A percentile compares a stretch with the other conserved stretches of the same genome.
Evolutionary conservation across 2,888 invertebrate genomes (phyloP).

Genomic region (Nephrotoma flavescens): DNA sequence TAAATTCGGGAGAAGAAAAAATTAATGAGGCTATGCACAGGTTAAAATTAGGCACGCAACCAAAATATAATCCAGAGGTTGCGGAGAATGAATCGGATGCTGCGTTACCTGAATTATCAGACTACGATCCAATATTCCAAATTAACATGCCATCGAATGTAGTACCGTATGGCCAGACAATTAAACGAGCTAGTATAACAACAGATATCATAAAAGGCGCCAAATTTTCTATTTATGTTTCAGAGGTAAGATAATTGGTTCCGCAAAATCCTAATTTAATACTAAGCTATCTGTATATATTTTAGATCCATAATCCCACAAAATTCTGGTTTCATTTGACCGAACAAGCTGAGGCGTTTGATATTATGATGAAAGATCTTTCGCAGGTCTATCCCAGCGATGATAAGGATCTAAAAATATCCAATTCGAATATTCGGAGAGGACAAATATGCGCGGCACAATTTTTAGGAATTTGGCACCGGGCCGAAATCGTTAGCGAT

Average conservation of each 20-base stretch:
- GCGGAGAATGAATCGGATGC: neutral
- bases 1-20: neutral
- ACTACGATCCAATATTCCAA: neutral
- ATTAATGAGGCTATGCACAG: neutral
- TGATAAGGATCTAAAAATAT: constrained; percentile 15
- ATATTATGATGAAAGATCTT: constrained; percentile 17
- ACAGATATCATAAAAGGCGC: neutral
- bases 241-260: neutral
- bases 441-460: constrained; percentile 22
- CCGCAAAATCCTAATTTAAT: neutral
- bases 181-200: neutral
- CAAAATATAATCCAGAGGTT: neutral
- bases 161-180: neutral
- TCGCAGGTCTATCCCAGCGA: neutral
- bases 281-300: neutral
- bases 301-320: constrained; percentile 15
- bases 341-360: constrained; percentile 18
- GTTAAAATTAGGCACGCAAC: neutral
- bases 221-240: neutral
- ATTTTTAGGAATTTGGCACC: constrained; percentile 20
- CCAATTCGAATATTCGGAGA: constrained; percentile 16
- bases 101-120: neutral
- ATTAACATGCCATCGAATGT: neutral
- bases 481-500: constrained; percentile 19
- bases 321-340: constrained; percentile 22